Conservation (phyloP, 2,888 invertebrate genomes). For the Seira ritae region DNA sequence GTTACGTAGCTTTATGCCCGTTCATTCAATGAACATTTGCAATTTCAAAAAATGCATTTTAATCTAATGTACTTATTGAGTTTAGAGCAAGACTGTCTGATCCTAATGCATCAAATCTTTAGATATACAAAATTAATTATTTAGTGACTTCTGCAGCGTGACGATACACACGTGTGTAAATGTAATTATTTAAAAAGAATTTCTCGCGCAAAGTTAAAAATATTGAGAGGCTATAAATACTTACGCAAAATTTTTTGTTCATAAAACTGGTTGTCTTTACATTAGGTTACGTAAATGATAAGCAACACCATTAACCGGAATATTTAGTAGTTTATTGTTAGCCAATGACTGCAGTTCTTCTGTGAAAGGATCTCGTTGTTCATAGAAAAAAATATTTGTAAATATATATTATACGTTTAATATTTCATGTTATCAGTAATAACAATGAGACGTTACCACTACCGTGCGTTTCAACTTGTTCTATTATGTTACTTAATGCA, state of each 20-base stretch:
- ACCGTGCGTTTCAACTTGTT: background rate
- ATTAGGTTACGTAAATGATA: background rate
- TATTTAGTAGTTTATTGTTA: background rate
- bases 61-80: slow-evolving; percentile 33
- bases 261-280: slow-evolving; percentile 7
- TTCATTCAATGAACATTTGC: background rate
- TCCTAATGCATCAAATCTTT: slow-evolving; percentile 4
- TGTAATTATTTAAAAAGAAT: slow-evolving; percentile 1
- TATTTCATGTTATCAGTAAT: background rate
- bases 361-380: slow-evolving; percentile 53
- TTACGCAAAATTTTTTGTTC: background rate
- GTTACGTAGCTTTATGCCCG: background rate
- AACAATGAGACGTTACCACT: background rate
- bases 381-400: slow-evolving; percentile 1
- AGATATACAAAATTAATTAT: background rate
- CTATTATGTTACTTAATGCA: background rate
- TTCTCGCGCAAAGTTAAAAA: slow-evolving; percentile 2
- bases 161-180: too few species aligned
- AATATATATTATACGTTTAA: background rate
- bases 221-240: slow-evolving; percentile 53
- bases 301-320: background rate
- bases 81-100: slow-evolving; percentile 50
- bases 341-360: slow-evolving; percentile 28
- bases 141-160: background rate
- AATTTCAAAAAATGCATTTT: slow-evolving; percentile 46